These are phyloP conservation scores for Artemia franciscana DNA, from an alignment of 1,140 invertebrate genomes.

Conservation along the genomic window DNA sequence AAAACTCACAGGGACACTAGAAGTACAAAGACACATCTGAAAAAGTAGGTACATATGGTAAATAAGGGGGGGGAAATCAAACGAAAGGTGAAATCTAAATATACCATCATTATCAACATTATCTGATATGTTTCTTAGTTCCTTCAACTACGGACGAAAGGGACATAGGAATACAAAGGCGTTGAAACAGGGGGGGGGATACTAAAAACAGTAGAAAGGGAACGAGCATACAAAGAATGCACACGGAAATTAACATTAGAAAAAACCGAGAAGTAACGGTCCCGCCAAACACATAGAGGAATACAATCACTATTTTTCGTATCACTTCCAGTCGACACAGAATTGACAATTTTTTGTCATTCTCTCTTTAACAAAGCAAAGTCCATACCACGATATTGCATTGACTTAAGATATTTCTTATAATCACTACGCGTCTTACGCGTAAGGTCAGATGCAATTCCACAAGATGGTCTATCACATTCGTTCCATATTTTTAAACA, in stretches of 20 bases:
- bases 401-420: background rate
- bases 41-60: background rate
- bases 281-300: background rate
- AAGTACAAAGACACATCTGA: background rate
- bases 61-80: background rate
- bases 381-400: background rate
- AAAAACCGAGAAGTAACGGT: background rate
- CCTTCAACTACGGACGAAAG: background rate
- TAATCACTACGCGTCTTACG: background rate
- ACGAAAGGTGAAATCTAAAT: background rate
- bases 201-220: background rate
- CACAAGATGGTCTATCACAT: background rate
- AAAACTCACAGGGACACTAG: background rate
- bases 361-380: background rate
- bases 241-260: background rate
- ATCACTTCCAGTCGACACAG: background rate
- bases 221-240: background rate
- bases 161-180: background rate
- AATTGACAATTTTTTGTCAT: background rate
- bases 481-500: background rate
- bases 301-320: background rate
- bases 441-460: background rate
- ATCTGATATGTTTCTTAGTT: background rate
- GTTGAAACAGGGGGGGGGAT: background rate
- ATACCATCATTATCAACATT: background rate